Base-by-base conservation (phyloP, 2,797 vertebrate genomes). In the Halcyon badia region DNA sequence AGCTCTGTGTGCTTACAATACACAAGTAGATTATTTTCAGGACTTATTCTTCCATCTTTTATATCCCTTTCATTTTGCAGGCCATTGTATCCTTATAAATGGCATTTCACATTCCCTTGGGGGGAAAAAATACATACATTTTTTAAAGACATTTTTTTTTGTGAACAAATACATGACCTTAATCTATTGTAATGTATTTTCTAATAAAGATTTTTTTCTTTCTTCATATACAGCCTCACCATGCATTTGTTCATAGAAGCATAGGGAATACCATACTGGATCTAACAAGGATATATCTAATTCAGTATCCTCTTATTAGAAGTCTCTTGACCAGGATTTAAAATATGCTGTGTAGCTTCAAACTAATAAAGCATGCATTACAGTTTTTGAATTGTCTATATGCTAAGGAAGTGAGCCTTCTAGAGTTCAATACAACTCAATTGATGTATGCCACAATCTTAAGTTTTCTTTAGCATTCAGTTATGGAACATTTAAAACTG, bases 41-140 rank as follows among this genome's bases (percentile, higher is more conserved):
- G n/a, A 73, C 26, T 89, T 42, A 25, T 68, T 75, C 35, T 87
- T 87, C 54, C 28, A 83, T 94, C 33, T 62, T 93, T 89, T 88
- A 91, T 68, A 54, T 3, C 1, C 26, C 44, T 90, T 90, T 79
- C 51, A 93, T 87, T 96, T 83, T 75, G 89, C 65, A 93, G 69
- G 46, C 54, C 2, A 30, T 42, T 94, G 30, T 83, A 69, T 87
- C 64, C 62, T 94, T 70, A 78, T 17, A 96, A 90, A 85, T 35
- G 69, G 8, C 54, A 91, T 76, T 87, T 95, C 77, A 83, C 8
- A 64, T 65, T 71, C 35, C 56, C 42, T 71, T 14, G 7, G 25
- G 76, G 42, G 56, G 30, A 77, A 51, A 41, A 94, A 83, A 68
- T 25, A 65, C 3, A 2, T 49, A 41, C 20, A 54, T 4, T 54